Evolutionary conservation across 1,140 invertebrate species (phyloP), one percentile per base, ranked within the genome.

Genomic region (Aphidius ervi): DNA sequence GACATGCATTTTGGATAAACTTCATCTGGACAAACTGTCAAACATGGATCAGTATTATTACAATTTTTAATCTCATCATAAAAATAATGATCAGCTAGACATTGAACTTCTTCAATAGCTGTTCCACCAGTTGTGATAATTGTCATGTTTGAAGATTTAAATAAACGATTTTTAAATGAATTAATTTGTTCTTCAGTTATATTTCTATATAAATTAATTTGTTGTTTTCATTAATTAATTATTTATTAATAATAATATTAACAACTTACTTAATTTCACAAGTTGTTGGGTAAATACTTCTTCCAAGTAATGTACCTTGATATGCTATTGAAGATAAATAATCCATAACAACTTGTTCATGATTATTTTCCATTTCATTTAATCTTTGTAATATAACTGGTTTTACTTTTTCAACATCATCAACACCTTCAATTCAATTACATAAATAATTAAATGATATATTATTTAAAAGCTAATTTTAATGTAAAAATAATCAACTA

Each of bases 291-390:
- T 67, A 68, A 10, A 72, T 43, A 42, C 70, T 68, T 41, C 60
- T 69, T 5, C 42, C 57, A 43, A 72, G 58, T 8, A 52, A 57
- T 20, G 67, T 72, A 53, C 53, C 64, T 39, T 72, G 67, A 62
- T 72, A 70, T 4, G 70, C 70, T 31, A 67, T 59, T 41, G 16
- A 69, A 16, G 66, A 57, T 9, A 71, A 62, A 65, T 71, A 70
- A 65, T 70, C 67, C 64, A 71, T 70, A 7, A 63, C 49, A 39
- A 69, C 54, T 62, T 49, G 39, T 49, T 70, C 68, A 43, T 56
- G 47, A 49, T 70, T 47, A 4, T 7, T 59, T 54, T 65, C 68
- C 31, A 70, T 65, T 9, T 64, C 55, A 10, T 23, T n/a, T 6
- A 71, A 48, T 39, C 65, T 40, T 3, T 61, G 20, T 20, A 69